A percentile compares a stretch with the other conserved stretches of the same genome.
Conservation (phyloP, 2,113 vertebrate species). For the Hippocampus abdominalis region DNA sequence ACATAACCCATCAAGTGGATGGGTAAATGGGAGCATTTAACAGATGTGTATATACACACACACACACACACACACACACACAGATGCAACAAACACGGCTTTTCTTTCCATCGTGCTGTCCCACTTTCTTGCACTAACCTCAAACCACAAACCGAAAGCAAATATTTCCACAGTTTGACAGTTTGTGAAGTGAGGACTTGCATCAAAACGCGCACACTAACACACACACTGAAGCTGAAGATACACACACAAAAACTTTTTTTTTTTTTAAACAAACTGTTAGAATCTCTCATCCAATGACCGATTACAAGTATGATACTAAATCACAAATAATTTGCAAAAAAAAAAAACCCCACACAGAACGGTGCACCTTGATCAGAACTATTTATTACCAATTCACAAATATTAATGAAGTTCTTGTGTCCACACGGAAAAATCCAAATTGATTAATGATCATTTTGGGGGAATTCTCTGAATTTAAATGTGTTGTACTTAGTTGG, state of each 20-base stretch:
- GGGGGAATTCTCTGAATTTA: background rate
- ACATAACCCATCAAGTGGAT: background rate
- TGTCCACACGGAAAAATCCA: background rate
- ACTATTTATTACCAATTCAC: background rate
- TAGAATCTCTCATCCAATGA: constrained; percentile 47
- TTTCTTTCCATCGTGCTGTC: constrained; percentile 23
- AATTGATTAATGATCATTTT: background rate
- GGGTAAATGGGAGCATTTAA: background rate
- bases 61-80: background rate
- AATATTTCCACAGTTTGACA: constrained; percentile 30
- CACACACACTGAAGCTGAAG: constrained; percentile 1
- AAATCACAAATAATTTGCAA: constrained; percentile 40
- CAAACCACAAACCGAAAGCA: constrained; percentile 41
- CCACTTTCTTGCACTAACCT: constrained; percentile 22
- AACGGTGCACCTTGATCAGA: constrained; percentile 17
- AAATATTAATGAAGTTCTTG: constrained; percentile 12
- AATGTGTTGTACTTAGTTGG: background rate
- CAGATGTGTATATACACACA: background rate
- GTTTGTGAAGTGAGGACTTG: constrained; percentile 17
- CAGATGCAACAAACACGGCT: constrained; percentile 16
- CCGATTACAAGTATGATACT: constrained; percentile 48
- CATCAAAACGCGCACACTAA: constrained; percentile 11
- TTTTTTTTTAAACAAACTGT: constrained; percentile 17
- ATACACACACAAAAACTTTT: background rate
- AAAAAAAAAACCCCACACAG: constrained; percentile 10